Percentiles rank a stretch among this genome's conserved stretches.
Evolutionary conservation across 2,113 vertebrate genomes (phyloP).

Genomic region (Trogon surrucura): DNA sequence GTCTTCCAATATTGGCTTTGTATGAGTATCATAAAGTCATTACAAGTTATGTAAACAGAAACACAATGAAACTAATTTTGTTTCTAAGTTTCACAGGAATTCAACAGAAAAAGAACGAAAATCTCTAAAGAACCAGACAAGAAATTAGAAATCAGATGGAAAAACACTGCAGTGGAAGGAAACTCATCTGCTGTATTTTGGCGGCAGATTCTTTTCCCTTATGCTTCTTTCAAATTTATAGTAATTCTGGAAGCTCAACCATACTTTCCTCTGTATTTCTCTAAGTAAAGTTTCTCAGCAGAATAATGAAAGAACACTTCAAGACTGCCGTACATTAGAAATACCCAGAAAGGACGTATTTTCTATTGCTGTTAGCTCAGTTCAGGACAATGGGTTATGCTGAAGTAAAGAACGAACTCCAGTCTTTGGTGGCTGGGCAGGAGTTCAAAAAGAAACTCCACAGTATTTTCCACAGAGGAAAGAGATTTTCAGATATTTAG

Average conservation of each 20-base stretch:
- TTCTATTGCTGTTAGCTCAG: neutral
- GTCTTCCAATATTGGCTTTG: neutral
- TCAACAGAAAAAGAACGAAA: neutral
- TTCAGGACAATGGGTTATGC: neutral
- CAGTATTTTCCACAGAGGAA: neutral
- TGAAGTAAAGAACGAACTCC: neutral
- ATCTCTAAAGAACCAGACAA: neutral
- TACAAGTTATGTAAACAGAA: neutral
- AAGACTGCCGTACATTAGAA: neutral
- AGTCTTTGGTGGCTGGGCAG: neutral
- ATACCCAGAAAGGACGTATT: neutral
- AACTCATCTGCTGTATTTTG: neutral
- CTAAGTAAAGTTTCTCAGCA: neutral
- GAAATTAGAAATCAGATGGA: neutral
- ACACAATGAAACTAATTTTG: neutral
- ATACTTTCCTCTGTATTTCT: neutral
- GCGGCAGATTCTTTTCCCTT: neutral
- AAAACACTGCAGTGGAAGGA: neutral
- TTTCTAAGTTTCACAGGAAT: neutral
- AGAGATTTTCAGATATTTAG: neutral
- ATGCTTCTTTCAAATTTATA: neutral
- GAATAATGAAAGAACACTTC: neutral
- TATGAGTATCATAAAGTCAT: neutral
- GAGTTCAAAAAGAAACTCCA: neutral
- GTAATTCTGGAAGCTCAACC: neutral